Evolutionary conservation across 2,888 invertebrate species (phyloP), one percentile per base, ranked within the genome.

Genomic region (Nineta flava): DNA sequence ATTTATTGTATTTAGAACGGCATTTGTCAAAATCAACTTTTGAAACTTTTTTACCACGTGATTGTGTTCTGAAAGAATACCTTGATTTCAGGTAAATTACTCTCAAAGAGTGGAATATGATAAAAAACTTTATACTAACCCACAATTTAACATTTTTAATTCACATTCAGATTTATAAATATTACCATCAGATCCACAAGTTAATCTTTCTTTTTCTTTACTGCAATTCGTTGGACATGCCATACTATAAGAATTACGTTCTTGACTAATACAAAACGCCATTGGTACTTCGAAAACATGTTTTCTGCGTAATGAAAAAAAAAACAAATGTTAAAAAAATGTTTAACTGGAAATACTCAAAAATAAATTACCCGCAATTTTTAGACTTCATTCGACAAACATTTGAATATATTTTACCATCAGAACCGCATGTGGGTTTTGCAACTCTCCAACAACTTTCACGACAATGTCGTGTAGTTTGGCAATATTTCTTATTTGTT

Each of bases 221-320:
- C 71, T 70, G 60, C 90, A 91, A 57, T 81, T 80, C 0, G 81
- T 75, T 0, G 88, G 83, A 59, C 88, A 90, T 13, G 71, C 72
- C 7, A 69, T 64, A 19, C 73, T 67, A 52, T 70, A 66, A 2
- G 81, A 77, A 0, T 83, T 83, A 50, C 85, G 69, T 61, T 88
- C 87, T 60, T 74, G 70, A 1, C 84, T 79, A 53, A 85, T 78
- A 65, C 91, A 91, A 68, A 83, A 88, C 10, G 90, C 84, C 77
- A 91, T 84, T 1, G 91, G 91, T 12, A 91, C 88, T 69, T 91
- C 91, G 64, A 90, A 92, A 9, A 92, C 87, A 66, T 91, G 91
- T 65, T 90, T 90, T 41, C 87, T 87, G 68, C 31, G 70, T 71
- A 48, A 48, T 6, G 42, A 3, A 42, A 17, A n/a, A 43, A 9